Evolutionary conservation across 1,140 invertebrate species (phyloP), one percentile per base, ranked within the genome.

Genomic region (Lasioglossum baleicum): DNA sequence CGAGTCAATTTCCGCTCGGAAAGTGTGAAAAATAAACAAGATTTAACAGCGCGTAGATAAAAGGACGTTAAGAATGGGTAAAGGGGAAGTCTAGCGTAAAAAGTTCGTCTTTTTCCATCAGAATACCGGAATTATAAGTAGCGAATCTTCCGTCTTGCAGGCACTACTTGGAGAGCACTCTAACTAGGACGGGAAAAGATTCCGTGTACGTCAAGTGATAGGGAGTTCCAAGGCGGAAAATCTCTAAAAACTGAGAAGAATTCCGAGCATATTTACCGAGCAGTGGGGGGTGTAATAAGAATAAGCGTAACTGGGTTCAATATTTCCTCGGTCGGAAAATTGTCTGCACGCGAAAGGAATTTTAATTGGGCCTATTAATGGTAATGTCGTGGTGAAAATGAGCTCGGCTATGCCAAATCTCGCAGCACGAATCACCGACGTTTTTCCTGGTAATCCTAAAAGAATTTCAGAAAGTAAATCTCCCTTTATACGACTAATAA

Each of bases 341-440:
- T 44, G 42, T 74, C 71, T 61, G 51, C 31, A 15, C 71, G 63
- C 63, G 64, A 51, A 48, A 53, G 44, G 63, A 75, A 67, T 80
- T 80, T 61, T 80, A 75, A 80, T 80, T 75, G 42, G 26, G 40
- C 6, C 26, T 63, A 75, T 80, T 80, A 80, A 75, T 56, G 53
- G 51, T 60, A 7, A 20, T 15, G 53, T 0, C 15, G 17, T 31
- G 31, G 42, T 15, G 42, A 75, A 61, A 75, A 74, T 75, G 74
- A 67, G 42, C 22, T 44, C 4, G 17, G 17, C n/a, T 40, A 40
- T 22, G 26, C 74, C 71, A 58, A 73, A 66, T 61, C 17, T 69
- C 70, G 58, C 35, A 17, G 17, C 42, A 40, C 22, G 42, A 31
- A 56, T 67, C 40, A 15, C 31, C 56, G 35, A 44, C 48, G 60